These are phyloP conservation scores for Petroica traversi DNA, from an alignment of 2,113 vertebrate species.

Conservation along the genomic window DNA sequence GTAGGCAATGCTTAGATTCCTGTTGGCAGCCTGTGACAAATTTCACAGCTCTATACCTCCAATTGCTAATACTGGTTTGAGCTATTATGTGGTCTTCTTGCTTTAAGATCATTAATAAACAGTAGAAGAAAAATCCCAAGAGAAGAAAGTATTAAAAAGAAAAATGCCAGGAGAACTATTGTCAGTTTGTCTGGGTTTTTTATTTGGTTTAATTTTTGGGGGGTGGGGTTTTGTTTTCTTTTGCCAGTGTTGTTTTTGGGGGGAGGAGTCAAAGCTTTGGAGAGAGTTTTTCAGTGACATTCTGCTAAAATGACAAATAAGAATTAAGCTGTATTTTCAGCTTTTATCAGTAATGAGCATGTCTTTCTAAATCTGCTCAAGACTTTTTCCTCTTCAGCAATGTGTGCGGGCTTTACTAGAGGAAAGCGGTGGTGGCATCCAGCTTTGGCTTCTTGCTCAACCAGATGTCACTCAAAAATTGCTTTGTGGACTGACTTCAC, in stretches of 20 bases:
- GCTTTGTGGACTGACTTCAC: neutral
- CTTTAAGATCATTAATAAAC: neutral
- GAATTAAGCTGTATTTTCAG: neutral
- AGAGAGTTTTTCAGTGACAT: neutral
- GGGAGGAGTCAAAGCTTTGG: neutral
- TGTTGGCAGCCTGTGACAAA: neutral
- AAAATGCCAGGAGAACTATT: neutral
- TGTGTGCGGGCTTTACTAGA: neutral
- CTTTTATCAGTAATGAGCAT: neutral
- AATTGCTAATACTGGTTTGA: neutral
- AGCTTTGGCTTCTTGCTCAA: neutral
- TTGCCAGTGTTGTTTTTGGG: neutral
- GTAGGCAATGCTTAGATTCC: neutral
- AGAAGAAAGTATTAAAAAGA: neutral
- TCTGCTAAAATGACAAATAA: neutral
- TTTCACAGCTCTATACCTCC: neutral
- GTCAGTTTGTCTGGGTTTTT: neutral
- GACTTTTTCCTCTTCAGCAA: neutral
- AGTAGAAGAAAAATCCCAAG: neutral
- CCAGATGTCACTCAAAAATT: neutral
- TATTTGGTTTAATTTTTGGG: neutral
- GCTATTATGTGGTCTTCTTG: neutral
- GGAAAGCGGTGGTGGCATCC: neutral
- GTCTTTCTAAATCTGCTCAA: neutral
- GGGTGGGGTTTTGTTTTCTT: neutral